A percentile compares a stretch with the other conserved stretches of the same genome.
phyloP scores from a whole-genome alignment of 2,113 vertebrate species.

The Ursus arctos region DNA sequence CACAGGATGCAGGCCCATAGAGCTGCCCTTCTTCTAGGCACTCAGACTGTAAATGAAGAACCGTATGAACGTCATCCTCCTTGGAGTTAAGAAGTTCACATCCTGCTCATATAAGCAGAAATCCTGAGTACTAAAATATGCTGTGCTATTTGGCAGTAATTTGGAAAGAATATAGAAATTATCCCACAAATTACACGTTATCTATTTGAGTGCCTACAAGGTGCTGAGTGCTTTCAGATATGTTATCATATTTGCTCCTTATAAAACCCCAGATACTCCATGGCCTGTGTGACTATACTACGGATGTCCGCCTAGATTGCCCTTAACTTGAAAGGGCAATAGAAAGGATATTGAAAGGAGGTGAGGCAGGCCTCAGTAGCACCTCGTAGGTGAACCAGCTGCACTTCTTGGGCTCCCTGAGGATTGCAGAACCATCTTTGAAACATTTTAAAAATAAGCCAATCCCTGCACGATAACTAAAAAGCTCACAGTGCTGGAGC shows the following conservation, averaged over 20 bases:
- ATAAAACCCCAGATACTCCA: not conserved
- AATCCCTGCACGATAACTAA: not conserved
- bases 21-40: not conserved
- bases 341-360: not conserved
- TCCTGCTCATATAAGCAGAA: not conserved
- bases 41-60: not conserved
- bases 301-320: not conserved
- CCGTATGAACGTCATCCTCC: not conserved
- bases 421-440: not conserved
- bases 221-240: not conserved
- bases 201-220: not conserved
- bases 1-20: not conserved
- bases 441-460: not conserved
- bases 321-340: not conserved
- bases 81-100: not conserved
- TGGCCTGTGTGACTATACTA: not conserved
- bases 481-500: not conserved
- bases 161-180: not conserved
- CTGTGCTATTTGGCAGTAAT: not conserved
- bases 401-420: not conserved
- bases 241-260: not conserved
- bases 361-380: not conserved
- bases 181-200: not conserved
- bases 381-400: not conserved
- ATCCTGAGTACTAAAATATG: not conserved